Evolutionary conservation across 2,797 vertebrate species (phyloP).

Genomic region (Heteromormyrus szaboi): DNA sequence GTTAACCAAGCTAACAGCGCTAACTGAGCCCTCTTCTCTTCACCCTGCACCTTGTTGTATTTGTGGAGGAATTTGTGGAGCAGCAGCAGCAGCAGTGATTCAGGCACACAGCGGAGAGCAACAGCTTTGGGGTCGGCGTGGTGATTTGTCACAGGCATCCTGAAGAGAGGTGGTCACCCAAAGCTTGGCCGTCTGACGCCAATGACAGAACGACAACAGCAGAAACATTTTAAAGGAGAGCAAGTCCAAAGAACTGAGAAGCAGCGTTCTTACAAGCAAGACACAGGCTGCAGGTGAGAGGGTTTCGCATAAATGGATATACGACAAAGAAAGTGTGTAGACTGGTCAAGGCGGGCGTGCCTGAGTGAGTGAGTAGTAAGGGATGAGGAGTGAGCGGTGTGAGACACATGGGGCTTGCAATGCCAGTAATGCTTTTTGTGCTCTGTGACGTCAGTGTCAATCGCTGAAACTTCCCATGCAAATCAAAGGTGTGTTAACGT

Average conservation of each 20-base stretch:
- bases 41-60: not conserved
- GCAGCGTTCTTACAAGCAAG: not conserved
- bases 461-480: constrained; percentile 55
- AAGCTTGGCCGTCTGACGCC: not conserved
- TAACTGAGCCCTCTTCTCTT: not conserved
- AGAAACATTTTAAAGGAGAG: not conserved
- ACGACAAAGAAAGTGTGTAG: constrained; percentile 17
- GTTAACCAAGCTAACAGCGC: not conserved
- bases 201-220: not conserved
- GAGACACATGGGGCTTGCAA: constrained; percentile 16
- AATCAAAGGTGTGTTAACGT: constrained; percentile 39
- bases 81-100: not conserved
- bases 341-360: not conserved
- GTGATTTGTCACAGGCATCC: not conserved
- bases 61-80: not conserved
- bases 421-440: constrained; percentile 24
- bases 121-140: not conserved
- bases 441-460: constrained; percentile 21
- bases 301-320: not conserved
- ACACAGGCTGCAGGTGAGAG: constrained; percentile 11
- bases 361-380: constrained; percentile 21
- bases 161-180: not conserved
- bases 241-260: not conserved
- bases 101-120: not conserved
- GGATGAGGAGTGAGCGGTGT: constrained; percentile 3